A percentile compares a stretch with the other conserved stretches of the same genome.
phyloP scores from a whole-genome alignment of 2,888 invertebrate genomes.

The Lithophane socia region DNA sequence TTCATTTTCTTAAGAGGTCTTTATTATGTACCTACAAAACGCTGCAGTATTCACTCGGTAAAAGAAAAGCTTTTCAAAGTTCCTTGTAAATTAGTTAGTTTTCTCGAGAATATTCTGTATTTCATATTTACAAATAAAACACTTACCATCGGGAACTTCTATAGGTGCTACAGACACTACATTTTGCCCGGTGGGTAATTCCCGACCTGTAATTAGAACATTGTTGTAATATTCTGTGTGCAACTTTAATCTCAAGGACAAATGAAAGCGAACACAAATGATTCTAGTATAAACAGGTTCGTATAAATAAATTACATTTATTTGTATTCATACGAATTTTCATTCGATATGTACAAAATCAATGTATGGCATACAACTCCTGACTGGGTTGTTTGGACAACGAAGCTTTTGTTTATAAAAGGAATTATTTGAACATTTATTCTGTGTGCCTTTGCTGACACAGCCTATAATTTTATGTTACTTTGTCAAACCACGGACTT shows the following conservation, averaged over 20 bases:
- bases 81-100: slow-evolving; percentile 9
- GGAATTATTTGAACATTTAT: slow-evolving; percentile 33
- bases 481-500: slow-evolving; percentile 7
- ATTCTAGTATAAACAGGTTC: slow-evolving; percentile 1
- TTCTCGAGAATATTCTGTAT: slow-evolving; percentile 37
- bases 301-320: slow-evolving; percentile 24
- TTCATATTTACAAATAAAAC: slow-evolving; percentile 55
- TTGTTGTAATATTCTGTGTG: slow-evolving; percentile 66
- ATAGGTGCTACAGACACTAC: slow-evolving; percentile 89
- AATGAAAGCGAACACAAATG: slow-evolving; percentile 22
- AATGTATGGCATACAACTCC: slow-evolving; percentile 29
- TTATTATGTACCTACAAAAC: not conserved
- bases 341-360: slow-evolving; percentile 34
- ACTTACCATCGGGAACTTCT: slow-evolving; percentile 88
- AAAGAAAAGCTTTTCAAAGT: slow-evolving; percentile 4
- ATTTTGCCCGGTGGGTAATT: slow-evolving; percentile 87
- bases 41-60: not conserved
- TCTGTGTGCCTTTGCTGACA: not conserved
- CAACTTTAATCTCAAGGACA: slow-evolving; percentile 31
- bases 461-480: slow-evolving; percentile 19
- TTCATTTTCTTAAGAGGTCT: not conserved
- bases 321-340: slow-evolving; percentile 40
- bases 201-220: slow-evolving; percentile 86
- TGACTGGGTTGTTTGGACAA: slow-evolving; percentile 19
- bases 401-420: slow-evolving; percentile 29